Conservation (phyloP, 2,797 vertebrate species). For the Gadopsis marmoratus region DNA sequence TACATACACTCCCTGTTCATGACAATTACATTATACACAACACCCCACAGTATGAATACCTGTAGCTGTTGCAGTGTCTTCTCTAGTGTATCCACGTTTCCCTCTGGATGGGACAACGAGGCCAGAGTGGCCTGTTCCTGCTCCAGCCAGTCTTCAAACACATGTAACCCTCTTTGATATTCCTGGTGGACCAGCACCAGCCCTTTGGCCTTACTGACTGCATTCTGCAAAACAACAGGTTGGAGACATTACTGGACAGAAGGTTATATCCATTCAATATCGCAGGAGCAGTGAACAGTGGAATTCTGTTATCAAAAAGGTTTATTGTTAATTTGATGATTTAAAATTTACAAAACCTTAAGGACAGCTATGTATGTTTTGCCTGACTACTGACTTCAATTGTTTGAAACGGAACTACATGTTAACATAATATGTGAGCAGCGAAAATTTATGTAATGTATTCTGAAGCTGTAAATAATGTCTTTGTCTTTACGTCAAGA, state of each 20-base stretch:
- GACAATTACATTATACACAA: constrained; percentile 10
- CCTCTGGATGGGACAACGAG: constrained; percentile 87
- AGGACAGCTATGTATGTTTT: background rate
- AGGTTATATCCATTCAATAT: background rate
- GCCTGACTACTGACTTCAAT: background rate
- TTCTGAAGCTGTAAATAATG: background rate
- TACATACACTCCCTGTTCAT: background rate
- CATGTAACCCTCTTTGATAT: constrained; percentile 92
- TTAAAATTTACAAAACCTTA: background rate
- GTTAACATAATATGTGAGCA: background rate
- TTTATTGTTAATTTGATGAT: background rate
- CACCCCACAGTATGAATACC: constrained; percentile 78
- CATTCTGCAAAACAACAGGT: constrained; percentile 83
- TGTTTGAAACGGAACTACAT: background rate
- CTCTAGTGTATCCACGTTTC: constrained; percentile 89
- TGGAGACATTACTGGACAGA: background rate
- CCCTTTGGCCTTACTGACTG: constrained; percentile 90
- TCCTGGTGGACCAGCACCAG: constrained; percentile 92
- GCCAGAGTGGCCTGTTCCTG: constrained; percentile 91
- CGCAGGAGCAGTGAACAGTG: background rate
- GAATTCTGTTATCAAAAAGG: background rate
- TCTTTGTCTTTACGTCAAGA: background rate
- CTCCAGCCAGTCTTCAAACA: constrained; percentile 95
- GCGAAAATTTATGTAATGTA: background rate
- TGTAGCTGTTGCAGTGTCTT: constrained; percentile 89